A percentile compares a stretch with the other conserved stretches of the same genome.
Conservation (phyloP, 2,797 vertebrate genomes). For the Hipposideros larvatus region DNA sequence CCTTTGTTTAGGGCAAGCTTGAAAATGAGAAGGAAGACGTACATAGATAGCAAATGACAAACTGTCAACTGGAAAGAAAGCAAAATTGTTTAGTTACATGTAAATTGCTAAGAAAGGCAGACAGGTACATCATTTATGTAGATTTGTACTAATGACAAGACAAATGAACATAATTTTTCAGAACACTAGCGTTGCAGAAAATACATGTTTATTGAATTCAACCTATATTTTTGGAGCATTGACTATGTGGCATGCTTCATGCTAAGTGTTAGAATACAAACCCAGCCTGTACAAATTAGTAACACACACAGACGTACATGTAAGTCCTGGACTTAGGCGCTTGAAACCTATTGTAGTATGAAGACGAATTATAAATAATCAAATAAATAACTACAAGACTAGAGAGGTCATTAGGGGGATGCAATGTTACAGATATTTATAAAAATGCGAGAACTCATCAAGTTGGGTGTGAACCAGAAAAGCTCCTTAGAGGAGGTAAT, state of each 20-base stretch:
- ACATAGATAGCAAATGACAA: neutral
- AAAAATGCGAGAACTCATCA: neutral
- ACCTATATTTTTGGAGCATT: neutral
- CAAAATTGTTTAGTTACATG: slow-evolving; percentile 21
- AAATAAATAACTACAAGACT: neutral
- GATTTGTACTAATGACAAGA: slow-evolving; percentile 52
- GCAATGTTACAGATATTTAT: neutral
- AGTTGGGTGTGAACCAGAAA: neutral
- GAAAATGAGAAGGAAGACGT: neutral
- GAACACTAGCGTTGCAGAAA: slow-evolving; percentile 35
- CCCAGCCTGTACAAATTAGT: neutral
- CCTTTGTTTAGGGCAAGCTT: neutral
- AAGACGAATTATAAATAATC: neutral
- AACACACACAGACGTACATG: neutral
- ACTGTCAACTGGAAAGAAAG: slow-evolving; percentile 4
- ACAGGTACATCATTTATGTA: slow-evolving; percentile 49
- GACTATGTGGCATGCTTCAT: neutral
- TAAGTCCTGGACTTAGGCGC: neutral
- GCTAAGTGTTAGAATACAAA: neutral
- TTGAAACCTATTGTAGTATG: neutral
- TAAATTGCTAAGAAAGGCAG: slow-evolving; percentile 52
- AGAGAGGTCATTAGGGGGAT: neutral
- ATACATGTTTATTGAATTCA: slow-evolving; percentile 38
- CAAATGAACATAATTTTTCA: slow-evolving; percentile 25
- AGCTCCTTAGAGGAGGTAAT: neutral